These are phyloP conservation scores for Nyctalus aviator DNA, from an alignment of 2,797 vertebrate species.

Conservation along the genomic window DNA sequence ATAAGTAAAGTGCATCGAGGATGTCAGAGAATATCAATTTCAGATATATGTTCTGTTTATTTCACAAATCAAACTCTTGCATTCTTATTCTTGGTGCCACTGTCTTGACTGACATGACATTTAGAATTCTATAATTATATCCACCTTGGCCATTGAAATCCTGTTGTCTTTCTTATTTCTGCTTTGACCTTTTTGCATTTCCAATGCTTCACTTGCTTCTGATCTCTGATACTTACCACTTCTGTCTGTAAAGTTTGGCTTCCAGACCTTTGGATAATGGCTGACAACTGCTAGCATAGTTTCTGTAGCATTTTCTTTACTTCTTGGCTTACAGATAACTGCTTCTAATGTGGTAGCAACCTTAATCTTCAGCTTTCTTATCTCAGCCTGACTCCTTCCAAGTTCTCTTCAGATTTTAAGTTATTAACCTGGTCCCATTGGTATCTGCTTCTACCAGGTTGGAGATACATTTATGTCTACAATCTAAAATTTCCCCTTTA, in stretches of 20 bases:
- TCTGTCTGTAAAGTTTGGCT: not conserved
- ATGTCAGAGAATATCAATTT: not conserved
- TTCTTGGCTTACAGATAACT: not conserved
- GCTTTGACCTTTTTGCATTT: not conserved
- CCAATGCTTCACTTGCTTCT: not conserved
- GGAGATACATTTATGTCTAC: not conserved
- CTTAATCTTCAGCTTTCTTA: not conserved
- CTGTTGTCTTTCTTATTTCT: not conserved
- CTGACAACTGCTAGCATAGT: not conserved
- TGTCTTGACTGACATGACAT: not conserved
- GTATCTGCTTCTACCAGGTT: not conserved
- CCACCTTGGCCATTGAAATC: not conserved
- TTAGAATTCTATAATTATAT: not conserved
- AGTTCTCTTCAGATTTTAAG: not conserved
- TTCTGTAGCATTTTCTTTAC: not conserved
- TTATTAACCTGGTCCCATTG: not conserved
- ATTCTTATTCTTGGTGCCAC: not conserved
- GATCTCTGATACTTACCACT: not conserved
- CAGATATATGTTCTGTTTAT: not conserved
- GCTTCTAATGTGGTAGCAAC: not conserved
- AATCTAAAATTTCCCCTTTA: not conserved
- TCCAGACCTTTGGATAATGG: not conserved
- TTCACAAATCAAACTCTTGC: not conserved
- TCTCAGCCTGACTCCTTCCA: not conserved
- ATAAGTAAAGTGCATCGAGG: slow-evolving; percentile 2